Percentiles rank a stretch among this genome's conserved stretches.
Conservation (phyloP, 2,797 vertebrate species). For the Tarsius wallacei region DNA sequence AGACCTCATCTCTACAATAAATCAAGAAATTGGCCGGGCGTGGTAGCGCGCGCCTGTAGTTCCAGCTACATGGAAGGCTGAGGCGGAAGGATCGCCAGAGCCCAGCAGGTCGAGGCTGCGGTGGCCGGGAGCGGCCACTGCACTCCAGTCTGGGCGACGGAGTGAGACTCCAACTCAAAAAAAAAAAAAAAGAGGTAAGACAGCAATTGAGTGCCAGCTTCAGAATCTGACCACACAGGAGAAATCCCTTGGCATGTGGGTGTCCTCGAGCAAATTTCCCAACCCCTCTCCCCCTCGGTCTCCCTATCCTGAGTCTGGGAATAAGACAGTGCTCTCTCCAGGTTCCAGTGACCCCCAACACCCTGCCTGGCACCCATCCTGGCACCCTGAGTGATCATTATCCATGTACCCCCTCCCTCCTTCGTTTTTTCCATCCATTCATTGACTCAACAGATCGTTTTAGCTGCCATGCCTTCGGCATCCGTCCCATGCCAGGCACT, state of each 20-base stretch:
- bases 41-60: too few species aligned
- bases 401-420: neutral
- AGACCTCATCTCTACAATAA: too few species aligned
- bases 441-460: neutral
- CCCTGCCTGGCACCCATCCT: accelerated
- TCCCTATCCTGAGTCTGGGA: neutral
- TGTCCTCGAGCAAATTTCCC: neutral
- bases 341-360: neutral
- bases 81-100: too few species aligned
- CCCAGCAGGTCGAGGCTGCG: too few species aligned
- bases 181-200: neutral
- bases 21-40: too few species aligned
- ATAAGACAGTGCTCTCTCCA: neutral
- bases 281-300: neutral
- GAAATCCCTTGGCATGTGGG: neutral
- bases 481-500: neutral
- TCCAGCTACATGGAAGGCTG: too few species aligned
- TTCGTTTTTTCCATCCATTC: neutral
- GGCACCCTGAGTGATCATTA: neutral
- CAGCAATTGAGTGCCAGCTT: neutral
- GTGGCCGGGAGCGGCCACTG: too few species aligned
- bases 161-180: too few species aligned
- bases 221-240: neutral
- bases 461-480: too few species aligned
- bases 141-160: too few species aligned